These are phyloP conservation scores for Bettongia penicillata DNA, from an alignment of 2,113 vertebrate species.

Conservation along the genomic window DNA sequence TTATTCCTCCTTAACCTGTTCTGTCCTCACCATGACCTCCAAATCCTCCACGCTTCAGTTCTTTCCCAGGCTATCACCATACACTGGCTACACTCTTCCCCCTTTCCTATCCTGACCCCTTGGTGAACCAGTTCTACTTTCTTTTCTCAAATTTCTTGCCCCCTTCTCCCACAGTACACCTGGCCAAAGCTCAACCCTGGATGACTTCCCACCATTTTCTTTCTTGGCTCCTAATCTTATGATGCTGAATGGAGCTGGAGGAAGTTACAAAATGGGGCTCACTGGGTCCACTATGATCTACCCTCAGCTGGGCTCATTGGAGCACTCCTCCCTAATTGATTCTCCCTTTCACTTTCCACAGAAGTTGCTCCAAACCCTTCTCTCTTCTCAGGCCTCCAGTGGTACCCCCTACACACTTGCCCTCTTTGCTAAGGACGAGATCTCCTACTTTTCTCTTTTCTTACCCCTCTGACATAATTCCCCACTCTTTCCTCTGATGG, in stretches of 20 bases:
- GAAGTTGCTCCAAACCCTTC: neutral
- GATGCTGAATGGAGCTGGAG: neutral
- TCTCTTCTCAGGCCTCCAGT: no score
- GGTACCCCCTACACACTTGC: no score
- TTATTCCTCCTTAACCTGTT: neutral
- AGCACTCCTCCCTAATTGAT: no score
- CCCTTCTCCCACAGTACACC: neutral
- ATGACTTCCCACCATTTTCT: neutral
- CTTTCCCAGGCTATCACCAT: neutral
- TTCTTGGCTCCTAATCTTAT: neutral
- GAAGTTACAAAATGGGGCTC: neutral
- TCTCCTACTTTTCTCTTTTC: no score
- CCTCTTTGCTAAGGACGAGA: no score
- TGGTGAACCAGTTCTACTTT: neutral
- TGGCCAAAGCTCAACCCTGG: neutral
- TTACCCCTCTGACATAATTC: no score
- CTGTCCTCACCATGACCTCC: neutral
- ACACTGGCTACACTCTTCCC: neutral
- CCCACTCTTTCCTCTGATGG: no score
- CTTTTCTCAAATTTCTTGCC: neutral
- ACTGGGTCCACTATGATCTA: neutral
- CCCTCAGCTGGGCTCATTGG: neutral
- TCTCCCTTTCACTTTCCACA: no score
- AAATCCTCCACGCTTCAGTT: neutral
- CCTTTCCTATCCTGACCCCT: neutral